Conservation (phyloP, 2,113 vertebrate species). For the Garra rufa region DNA sequence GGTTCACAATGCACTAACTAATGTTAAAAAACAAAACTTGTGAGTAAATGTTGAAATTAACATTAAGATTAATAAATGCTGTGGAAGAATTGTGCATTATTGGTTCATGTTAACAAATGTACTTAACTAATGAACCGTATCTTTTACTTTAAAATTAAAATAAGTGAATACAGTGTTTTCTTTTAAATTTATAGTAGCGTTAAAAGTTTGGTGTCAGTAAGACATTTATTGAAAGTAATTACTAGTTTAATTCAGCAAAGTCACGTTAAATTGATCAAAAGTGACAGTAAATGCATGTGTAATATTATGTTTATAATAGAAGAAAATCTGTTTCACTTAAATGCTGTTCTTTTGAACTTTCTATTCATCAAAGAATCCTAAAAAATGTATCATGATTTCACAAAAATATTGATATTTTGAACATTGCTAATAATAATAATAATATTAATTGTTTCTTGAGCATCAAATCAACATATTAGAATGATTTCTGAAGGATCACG, state of each 20-base stretch:
- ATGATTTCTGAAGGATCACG: not conserved
- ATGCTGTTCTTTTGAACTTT: not conserved
- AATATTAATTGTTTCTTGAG: not conserved
- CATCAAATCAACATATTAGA: not conserved
- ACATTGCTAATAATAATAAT: not conserved
- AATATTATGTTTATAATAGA: not conserved
- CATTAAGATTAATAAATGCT: no score
- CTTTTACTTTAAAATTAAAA: not conserved
- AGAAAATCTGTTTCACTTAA: not conserved
- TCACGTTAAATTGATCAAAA: not conserved
- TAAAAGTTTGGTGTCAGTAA: not conserved
- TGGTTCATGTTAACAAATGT: no score
- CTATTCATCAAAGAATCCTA: not conserved
- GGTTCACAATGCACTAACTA: no score
- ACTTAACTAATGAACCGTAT: no score
- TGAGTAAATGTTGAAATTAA: no score
- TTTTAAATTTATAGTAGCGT: not conserved
- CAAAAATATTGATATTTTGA: not conserved
- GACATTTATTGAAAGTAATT: not conserved
- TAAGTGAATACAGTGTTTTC: not conserved
- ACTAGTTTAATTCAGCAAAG: not conserved
- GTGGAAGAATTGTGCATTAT: no score
- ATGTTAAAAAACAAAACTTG: no score
- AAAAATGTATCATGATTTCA: not conserved
- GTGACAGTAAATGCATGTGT: not conserved